Percentiles rank a stretch among this genome's conserved stretches.
Evolutionary conservation across 2,797 vertebrate species (phyloP).

Genomic region (Anolis apletophallus): DNA sequence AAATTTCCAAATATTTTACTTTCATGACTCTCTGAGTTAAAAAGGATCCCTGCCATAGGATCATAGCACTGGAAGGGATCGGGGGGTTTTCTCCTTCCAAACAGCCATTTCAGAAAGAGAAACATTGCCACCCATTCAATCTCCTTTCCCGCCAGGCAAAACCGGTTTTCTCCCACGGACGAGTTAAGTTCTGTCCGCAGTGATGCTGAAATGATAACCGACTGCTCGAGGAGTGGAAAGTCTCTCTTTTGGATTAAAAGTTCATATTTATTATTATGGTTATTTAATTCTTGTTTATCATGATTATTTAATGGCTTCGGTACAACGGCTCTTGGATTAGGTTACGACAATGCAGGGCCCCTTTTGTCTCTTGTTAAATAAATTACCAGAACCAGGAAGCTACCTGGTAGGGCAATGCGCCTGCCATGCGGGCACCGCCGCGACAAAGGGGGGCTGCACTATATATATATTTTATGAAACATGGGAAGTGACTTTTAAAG

Average conservation of each 20-base stretch:
- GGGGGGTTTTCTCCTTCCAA: background rate
- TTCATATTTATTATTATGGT: background rate
- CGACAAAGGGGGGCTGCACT: conserved; percentile 27
- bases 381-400: rapidly evolving
- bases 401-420: conserved; percentile 4
- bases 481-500: conserved; percentile 67
- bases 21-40: too few relatives aligned
- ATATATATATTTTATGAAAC: conserved; percentile 67
- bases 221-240: background rate
- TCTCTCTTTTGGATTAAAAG: background rate
- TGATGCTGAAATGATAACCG: background rate
- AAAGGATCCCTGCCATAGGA: too few relatives aligned
- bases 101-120: background rate
- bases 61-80: too few relatives aligned
- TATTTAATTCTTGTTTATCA: conserved; percentile 38
- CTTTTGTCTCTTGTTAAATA: conserved; percentile 15
- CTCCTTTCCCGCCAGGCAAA: background rate
- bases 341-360: conserved; percentile 7
- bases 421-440: conserved; percentile 15
- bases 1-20: too few relatives aligned
- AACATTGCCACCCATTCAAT: too few relatives aligned
- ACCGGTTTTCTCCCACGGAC: background rate
- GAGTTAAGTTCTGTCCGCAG: background rate
- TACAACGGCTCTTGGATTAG: conserved; percentile 3
- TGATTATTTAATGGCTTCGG: conserved; percentile 18